Base-by-base conservation (phyloP, 2,113 vertebrate genomes). In the Cacatua alba region DNA sequence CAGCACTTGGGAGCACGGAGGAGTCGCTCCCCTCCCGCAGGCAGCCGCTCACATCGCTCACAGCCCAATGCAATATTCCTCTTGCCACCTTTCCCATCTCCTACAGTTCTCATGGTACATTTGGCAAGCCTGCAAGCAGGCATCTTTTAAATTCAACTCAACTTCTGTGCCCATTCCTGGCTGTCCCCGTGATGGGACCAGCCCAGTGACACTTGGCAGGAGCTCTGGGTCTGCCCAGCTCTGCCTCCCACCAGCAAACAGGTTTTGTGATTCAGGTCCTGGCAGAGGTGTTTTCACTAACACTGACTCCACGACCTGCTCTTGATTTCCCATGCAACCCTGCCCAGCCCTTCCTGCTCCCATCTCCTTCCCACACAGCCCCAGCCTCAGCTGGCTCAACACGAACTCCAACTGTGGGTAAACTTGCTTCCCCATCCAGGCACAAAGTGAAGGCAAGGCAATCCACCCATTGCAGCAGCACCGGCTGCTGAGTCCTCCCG, bases 141-240 rank as follows among this genome's bases (percentile, higher is more conserved):
- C 59, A 62, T 57, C 67, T 68, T 46, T 29, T 12, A 7, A 82
- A 62, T 67, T 19, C 48, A 72, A 17, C 59, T 24, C 7, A 62
- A 7, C 46, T 33, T 53, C 28, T 53, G 5, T 14, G 35, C 25
- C 55, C 41, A 2, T 55, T 64, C 4, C 6, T 39, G 70, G 35
- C 52, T 37, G 65, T n/a, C n/a, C 33, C 49, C 16, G 1, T 0
- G 19, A 21, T 43, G 53, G 41, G 41, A 44, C 35, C 0, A 1
- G 55, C 51, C 16, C 0, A 4, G 63, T 7, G 49, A 41, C 63
- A 4, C 55, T 51, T 31, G 8, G 13, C 69, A 35, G 33, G 33
- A 35, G 57, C 33, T 24, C 57, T 0, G 4, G n/a, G 3, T 11
- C 65, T 20, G 37, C 46, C 37, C 26, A 17, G 46, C 51, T 52